These are phyloP conservation scores for Leptoclinus maculatus DNA, from an alignment of 2,797 vertebrate genomes.

Conservation along the genomic window DNA sequence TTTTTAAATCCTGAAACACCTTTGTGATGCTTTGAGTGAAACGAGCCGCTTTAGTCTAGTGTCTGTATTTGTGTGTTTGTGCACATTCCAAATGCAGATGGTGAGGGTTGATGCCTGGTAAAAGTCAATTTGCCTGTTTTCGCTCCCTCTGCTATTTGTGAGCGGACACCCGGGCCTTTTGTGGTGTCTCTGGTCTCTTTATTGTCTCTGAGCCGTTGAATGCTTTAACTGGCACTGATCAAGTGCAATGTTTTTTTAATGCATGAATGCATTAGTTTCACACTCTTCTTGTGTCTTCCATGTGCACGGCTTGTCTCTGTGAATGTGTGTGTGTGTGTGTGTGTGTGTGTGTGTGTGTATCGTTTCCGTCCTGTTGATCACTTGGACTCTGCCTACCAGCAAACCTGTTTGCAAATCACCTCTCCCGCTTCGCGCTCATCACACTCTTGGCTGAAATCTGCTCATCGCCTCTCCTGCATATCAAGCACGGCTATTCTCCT, in stretches of 20 bases:
- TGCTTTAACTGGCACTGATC: background rate
- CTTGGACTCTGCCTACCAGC: background rate
- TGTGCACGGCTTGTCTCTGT: background rate
- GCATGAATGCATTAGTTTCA: background rate
- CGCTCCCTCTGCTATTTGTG: constrained; percentile 33
- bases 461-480: background rate
- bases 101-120: constrained; percentile 2
- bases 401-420: background rate
- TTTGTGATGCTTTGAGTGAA: background rate
- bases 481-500: background rate
- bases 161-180: background rate
- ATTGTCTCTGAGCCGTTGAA: constrained; percentile 20
- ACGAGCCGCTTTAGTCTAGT: background rate
- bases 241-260: background rate
- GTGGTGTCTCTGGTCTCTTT: constrained; percentile 25
- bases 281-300: background rate
- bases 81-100: constrained; percentile 44
- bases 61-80: background rate
- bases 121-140: constrained; percentile 42
- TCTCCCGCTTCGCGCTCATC: background rate
- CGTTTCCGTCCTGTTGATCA: background rate
- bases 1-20: constrained; percentile 4
- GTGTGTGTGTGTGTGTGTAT: background rate
- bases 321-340: background rate
- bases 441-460: background rate